phyloP scores from a whole-genome alignment of 2,888 invertebrate genomes.

The Ormia ochracea region DNA sequence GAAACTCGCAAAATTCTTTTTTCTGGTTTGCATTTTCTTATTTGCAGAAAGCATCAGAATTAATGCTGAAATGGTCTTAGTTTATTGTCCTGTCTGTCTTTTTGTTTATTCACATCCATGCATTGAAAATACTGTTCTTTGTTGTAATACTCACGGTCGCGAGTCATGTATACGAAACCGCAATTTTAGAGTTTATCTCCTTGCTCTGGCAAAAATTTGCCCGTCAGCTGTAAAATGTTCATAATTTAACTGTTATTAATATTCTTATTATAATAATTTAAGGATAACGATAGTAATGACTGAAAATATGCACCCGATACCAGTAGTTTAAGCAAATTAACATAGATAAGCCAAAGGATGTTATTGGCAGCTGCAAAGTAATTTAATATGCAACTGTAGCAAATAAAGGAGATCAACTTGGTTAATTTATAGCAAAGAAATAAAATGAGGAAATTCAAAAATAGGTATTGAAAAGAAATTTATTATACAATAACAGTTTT shows the following conservation, averaged over 20 bases:
- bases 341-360: conserved; percentile 25
- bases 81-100: conserved; percentile 35
- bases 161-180: background rate
- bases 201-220: background rate
- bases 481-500: background rate
- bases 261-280: conserved; percentile 44
- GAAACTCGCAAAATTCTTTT: conserved; percentile 8
- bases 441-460: background rate
- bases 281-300: background rate
- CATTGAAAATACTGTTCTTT: background rate
- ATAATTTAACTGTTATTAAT: conserved; percentile 58
- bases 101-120: background rate
- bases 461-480: background rate
- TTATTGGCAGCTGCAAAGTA: background rate
- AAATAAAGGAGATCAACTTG: background rate
- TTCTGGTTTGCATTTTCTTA: background rate
- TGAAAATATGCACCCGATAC: background rate
- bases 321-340: conserved; percentile 50
- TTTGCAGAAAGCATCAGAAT: background rate
- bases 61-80: conserved; percentile 10
- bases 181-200: background rate
- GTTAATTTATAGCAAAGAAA: background rate
- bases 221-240: conserved; percentile 39
- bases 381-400: background rate
- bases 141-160: conserved; percentile 1